Evolutionary conservation across 2,888 invertebrate species (phyloP).

Genomic region (Drosophila affinis): DNA sequence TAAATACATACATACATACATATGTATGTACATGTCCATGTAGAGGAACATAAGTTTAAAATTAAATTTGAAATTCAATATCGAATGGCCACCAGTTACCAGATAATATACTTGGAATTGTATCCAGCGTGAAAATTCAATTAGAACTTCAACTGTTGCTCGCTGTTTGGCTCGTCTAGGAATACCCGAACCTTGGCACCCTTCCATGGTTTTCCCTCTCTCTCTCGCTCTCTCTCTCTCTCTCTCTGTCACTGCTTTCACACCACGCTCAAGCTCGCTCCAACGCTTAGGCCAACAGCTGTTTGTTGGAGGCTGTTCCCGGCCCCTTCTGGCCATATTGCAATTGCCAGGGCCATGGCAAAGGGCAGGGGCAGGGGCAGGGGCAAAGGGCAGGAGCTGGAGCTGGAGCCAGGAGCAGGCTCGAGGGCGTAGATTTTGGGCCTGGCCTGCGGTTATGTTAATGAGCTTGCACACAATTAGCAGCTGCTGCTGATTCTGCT

Average conservation of each 20-base stretch:
- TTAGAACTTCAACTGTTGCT: slow-evolving; percentile 58
- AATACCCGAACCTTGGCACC: slow-evolving; percentile 56
- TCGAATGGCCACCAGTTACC: not conserved
- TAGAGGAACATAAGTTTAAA: not conserved
- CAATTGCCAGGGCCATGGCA: slow-evolving; percentile 23
- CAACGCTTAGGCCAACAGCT: slow-evolving; percentile 52
- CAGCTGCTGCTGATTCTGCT: slow-evolving; percentile 72
- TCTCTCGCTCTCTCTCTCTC: not conserved
- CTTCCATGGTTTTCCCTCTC: slow-evolving; percentile 16
- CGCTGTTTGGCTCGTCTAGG: slow-evolving; percentile 35
- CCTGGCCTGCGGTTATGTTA: slow-evolving; percentile 78
- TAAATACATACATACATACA: not conserved
- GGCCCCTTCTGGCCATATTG: slow-evolving; percentile 36
- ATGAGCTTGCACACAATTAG: slow-evolving; percentile 79
- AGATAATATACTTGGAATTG: not conserved
- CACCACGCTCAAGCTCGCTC: slow-evolving; percentile 2
- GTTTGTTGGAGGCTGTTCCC: slow-evolving; percentile 53
- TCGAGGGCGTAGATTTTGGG: slow-evolving; percentile 49
- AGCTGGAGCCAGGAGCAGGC: not conserved
- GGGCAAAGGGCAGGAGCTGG: not conserved
- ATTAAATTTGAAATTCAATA: slow-evolving; percentile 3
- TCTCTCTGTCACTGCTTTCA: slow-evolving; percentile 12
- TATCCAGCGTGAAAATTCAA: not conserved
- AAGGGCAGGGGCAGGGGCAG: slow-evolving; percentile 13
- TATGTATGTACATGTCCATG: not conserved